phyloP scores from a whole-genome alignment of 1,140 invertebrate species.

The Leptinotarsa lineolata region DNA sequence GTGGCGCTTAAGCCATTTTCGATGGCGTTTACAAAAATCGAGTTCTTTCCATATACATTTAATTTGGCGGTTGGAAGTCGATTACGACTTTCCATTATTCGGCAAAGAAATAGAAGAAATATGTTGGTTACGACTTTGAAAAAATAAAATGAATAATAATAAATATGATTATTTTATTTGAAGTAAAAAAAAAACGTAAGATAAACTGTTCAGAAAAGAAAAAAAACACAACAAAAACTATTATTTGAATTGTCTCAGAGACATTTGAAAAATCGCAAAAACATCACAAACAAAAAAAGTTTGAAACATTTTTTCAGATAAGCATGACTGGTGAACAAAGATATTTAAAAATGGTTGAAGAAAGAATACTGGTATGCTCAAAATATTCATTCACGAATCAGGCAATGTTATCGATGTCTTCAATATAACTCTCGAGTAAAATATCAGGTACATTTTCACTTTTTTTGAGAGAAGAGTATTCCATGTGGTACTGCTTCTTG shows the following conservation, averaged over 20 bases:
- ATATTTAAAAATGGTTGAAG: conserved; percentile 4
- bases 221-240: background rate
- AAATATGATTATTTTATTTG: too few species aligned
- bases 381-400: conserved; percentile 9
- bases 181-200: too few species aligned
- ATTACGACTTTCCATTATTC: background rate
- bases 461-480: background rate
- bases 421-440: background rate
- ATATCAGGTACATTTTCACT: background rate
- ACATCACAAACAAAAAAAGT: conserved; percentile 2
- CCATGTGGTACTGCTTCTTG: background rate
- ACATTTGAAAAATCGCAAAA: background rate
- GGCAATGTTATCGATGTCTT: background rate
- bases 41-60: conserved; percentile 3
- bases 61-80: background rate
- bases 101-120: background rate
- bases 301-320: background rate
- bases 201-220: too few species aligned
- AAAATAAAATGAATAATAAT: background rate
- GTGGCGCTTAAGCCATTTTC: background rate
- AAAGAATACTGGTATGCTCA: background rate
- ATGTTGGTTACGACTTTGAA: conserved; percentile 1
- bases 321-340: background rate
- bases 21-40: background rate
- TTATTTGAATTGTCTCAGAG: background rate